These are phyloP conservation scores for Carollia perspicillata DNA, from an alignment of 2,113 vertebrate species.

Conservation along the genomic window DNA sequence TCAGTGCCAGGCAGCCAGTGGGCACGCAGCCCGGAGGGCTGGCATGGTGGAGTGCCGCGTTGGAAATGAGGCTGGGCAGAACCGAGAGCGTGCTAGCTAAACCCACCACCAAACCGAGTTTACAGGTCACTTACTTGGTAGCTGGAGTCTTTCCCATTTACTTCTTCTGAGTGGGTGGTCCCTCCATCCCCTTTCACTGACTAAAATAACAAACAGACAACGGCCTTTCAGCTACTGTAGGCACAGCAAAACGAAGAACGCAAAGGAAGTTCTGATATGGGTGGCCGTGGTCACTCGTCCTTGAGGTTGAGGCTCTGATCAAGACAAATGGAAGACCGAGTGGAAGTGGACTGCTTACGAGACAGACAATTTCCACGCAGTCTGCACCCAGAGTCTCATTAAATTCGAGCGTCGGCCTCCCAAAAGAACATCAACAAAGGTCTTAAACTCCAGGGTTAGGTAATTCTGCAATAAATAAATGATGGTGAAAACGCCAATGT, in stretches of 20 bases:
- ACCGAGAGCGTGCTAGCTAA: not conserved
- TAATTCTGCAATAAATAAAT: not conserved
- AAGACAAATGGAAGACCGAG: not conserved
- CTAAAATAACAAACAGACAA: conserved; percentile 83
- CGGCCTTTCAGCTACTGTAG: conserved; percentile 23
- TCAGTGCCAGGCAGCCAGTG: accelerated
- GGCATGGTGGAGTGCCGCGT: not conserved
- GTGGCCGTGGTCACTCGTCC: accelerated
- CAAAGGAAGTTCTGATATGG: not conserved
- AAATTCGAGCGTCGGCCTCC: not conserved
- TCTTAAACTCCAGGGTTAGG: not conserved
- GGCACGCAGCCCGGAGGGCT: not conserved
- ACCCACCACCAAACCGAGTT: conserved; percentile 69
- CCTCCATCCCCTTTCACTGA: conserved; percentile 80
- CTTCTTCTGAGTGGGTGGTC: conserved; percentile 61
- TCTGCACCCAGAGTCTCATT: not conserved
- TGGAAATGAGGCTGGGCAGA: not conserved
- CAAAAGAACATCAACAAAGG: not conserved
- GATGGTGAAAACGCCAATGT: not conserved
- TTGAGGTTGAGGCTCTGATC: not conserved
- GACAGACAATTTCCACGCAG: accelerated
- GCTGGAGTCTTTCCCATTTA: conserved; percentile 68
- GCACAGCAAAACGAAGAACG: not conserved
- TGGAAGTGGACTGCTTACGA: accelerated
- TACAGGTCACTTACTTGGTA: conserved; percentile 80